Percentiles rank a stretch among this genome's conserved stretches.
Evolutionary conservation across 2,113 vertebrate genomes (phyloP).

Genomic region (Alligator mississippiensis): DNA sequence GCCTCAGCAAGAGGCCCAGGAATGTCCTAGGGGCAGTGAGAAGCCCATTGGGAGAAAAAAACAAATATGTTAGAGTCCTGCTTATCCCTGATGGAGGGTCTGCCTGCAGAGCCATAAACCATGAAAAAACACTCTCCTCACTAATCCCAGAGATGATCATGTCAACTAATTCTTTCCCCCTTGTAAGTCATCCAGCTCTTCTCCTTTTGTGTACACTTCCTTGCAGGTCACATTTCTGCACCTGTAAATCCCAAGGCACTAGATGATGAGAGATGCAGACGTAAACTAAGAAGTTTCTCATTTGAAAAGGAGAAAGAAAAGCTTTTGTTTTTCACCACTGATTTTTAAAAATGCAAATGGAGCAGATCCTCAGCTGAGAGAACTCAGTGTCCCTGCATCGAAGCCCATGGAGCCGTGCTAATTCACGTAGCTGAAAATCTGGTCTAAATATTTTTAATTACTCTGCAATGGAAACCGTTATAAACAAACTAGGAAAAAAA

Average conservation of each 20-base stretch:
- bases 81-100: accelerated
- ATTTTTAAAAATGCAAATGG: accelerated
- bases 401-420: neutral
- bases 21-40: neutral
- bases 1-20: neutral
- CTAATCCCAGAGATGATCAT: neutral
- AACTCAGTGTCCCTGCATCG: accelerated
- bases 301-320: neutral
- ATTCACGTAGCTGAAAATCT: neutral
- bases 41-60: neutral
- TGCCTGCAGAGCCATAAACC: accelerated
- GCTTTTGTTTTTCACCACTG: neutral
- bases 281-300: neutral
- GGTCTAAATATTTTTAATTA: neutral
- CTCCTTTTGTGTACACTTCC: neutral
- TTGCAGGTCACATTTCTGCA: neutral
- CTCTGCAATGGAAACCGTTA: neutral
- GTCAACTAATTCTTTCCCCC: neutral
- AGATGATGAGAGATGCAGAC: neutral
- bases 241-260: neutral
- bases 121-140: neutral
- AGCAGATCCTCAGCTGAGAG: accelerated
- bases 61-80: neutral
- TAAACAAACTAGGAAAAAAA: neutral
- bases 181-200: neutral